Evolutionary conservation across 30 jellyfish, hydroid and myxozoan genomes (phyloP).

Genomic region (Aurelia coerulea): DNA sequence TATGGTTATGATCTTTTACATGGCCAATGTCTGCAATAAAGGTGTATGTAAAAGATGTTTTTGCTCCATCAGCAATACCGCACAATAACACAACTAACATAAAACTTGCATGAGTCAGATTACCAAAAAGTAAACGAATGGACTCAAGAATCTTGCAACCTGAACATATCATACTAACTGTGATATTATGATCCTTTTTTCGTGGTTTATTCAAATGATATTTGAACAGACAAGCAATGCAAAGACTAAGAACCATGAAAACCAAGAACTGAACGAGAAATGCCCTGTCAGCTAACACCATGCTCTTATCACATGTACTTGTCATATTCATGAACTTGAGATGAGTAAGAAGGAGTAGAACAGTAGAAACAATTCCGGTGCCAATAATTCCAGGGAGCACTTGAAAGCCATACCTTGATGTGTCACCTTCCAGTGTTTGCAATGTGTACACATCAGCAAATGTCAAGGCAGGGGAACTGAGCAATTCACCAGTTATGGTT

Average conservation of each 20-base stretch:
- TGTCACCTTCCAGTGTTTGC: constrained; percentile 70
- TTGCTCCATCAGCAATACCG: constrained; percentile 85
- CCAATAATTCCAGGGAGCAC: constrained; percentile 88
- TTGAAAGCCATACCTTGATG: constrained; percentile 67
- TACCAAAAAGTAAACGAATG: constrained; percentile 22
- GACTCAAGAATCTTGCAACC: constrained; percentile 78
- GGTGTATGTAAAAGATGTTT: constrained; percentile 56
- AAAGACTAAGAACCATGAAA: constrained; percentile 60
- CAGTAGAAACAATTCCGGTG: constrained; percentile 44
- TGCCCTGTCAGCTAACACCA: constrained; percentile 62
- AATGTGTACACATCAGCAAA: constrained; percentile 89
- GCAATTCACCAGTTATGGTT: constrained; percentile 80
- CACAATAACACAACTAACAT: constrained; percentile 70
- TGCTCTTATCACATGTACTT: constrained; percentile 70
- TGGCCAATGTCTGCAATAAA: constrained; percentile 74
- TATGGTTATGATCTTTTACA: constrained; percentile 19
- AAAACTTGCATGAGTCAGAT: constrained; percentile 52
- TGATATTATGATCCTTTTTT: constrained; percentile 11
- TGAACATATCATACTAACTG: constrained; percentile 2
- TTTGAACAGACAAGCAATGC: constrained; percentile 60
- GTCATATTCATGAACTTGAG: constrained; percentile 14
- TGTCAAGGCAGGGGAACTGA: constrained; percentile 90
- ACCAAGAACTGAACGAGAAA: constrained; percentile 64
- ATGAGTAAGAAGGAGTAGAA: constrained; percentile 40
- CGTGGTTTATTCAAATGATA: constrained; percentile 33